phyloP scores from a whole-genome alignment of 2,888 invertebrate species.

The Hartigia nigra region DNA sequence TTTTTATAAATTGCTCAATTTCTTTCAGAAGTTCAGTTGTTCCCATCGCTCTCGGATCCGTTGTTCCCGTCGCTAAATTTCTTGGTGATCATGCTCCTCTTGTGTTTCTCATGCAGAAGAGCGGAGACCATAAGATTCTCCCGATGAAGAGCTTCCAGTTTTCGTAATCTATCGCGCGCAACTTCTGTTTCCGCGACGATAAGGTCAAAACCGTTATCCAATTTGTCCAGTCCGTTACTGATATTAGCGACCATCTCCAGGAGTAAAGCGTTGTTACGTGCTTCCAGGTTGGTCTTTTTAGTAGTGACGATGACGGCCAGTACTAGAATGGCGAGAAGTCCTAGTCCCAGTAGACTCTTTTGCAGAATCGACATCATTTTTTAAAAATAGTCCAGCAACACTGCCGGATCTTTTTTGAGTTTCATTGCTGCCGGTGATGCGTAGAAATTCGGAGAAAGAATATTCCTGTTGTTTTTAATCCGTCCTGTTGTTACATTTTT shows the following conservation, averaged over 20 bases:
- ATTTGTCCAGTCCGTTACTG: slow-evolving; percentile 46
- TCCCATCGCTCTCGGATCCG: not conserved
- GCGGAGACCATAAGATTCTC: slow-evolving; percentile 44
- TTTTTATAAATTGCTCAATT: not conserved
- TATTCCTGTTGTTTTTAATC: not conserved
- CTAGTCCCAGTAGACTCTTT: slow-evolving; percentile 35
- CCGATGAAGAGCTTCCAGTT: slow-evolving; percentile 38
- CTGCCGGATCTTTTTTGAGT: not conserved
- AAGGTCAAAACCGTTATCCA: slow-evolving; percentile 45
- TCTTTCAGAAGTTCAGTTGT: not conserved
- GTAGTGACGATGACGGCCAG: slow-evolving; percentile 34
- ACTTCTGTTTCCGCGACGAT: slow-evolving; percentile 39
- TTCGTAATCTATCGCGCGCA: slow-evolving; percentile 33
- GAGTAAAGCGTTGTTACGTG: slow-evolving; percentile 31
- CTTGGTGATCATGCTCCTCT: not conserved
- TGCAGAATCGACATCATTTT: slow-evolving; percentile 30
- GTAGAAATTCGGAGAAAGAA: not conserved
- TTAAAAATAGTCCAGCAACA: not conserved
- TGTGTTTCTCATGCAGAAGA: slow-evolving; percentile 30
- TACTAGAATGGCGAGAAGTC: slow-evolving; percentile 33
- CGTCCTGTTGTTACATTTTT: not conserved
- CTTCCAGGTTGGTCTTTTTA: slow-evolving; percentile 31
- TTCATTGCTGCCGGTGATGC: not conserved
- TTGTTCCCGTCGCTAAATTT: not conserved
- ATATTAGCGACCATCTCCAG: slow-evolving; percentile 49